These are phyloP conservation scores for Ectemnius cavifrons DNA, from an alignment of 2,888 invertebrate genomes.

Conservation along the genomic window DNA sequence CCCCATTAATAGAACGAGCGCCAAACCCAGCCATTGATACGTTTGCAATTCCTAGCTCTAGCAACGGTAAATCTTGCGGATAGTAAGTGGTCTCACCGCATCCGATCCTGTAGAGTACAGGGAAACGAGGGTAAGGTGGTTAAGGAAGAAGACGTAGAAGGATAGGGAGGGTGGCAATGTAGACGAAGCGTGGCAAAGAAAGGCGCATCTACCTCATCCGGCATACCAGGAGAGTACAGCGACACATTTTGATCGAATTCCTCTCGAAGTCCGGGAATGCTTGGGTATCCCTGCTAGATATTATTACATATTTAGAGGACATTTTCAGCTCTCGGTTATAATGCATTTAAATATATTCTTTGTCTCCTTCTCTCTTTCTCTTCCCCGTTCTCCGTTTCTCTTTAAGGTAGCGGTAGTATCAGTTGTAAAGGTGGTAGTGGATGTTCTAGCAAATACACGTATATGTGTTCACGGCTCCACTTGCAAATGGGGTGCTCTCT, in stretches of 20 bases:
- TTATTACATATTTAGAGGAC: conserved; percentile 71
- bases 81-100: conserved; percentile 21
- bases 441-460: conserved; percentile 31
- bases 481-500: conserved; percentile 28
- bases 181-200: conserved; percentile 35
- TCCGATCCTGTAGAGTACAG: conserved; percentile 32
- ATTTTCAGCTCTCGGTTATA: conserved; percentile 49
- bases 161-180: conserved; percentile 7
- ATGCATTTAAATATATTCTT: conserved; percentile 59
- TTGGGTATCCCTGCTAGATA: conserved; percentile 59
- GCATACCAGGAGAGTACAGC: conserved; percentile 61
- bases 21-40: too few relatives aligned
- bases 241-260: conserved; percentile 67
- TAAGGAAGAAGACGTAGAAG: conserved; percentile 30
- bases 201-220: conserved; percentile 58
- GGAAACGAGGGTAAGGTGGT: conserved; percentile 21
- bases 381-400: conserved; percentile 8
- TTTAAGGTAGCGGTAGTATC: not conserved
- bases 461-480: conserved; percentile 52
- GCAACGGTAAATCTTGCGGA: too few relatives aligned
- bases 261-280: conserved; percentile 61
- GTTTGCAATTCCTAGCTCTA: too few relatives aligned
- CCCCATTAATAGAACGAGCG: too few relatives aligned
- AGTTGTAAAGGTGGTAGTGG: conserved; percentile 4
- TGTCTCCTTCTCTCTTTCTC: conserved; percentile 23